Evolutionary conservation across 2,888 invertebrate species (phyloP).

Genomic region (Epicampocera succincta): DNA sequence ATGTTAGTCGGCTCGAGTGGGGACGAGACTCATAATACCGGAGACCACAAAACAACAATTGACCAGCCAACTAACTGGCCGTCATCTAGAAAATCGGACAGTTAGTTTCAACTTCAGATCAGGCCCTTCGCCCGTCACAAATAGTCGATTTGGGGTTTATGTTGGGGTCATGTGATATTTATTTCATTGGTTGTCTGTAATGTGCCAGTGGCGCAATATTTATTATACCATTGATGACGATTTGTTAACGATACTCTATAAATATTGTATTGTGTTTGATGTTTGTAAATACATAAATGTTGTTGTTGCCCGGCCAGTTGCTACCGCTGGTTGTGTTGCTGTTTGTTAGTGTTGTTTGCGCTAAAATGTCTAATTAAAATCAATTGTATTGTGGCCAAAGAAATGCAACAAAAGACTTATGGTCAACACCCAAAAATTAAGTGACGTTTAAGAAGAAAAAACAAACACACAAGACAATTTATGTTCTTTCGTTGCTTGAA

Average conservation of each 20-base stretch:
- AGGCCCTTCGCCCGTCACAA: constrained; percentile 37
- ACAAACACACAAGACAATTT: constrained; percentile 24
- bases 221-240: constrained; percentile 68
- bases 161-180: constrained; percentile 67
- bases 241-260: constrained; percentile 69
- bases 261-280: constrained; percentile 56
- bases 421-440: constrained; percentile 47
- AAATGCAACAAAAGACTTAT: constrained; percentile 52
- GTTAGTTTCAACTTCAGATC: constrained; percentile 3
- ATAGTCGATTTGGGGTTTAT: constrained; percentile 44
- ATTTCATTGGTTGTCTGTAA: constrained; percentile 65
- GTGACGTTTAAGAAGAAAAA: constrained; percentile 26
- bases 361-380: constrained; percentile 67
- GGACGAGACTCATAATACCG: constrained; percentile 58
- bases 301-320: constrained; percentile 4
- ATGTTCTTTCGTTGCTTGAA: not conserved
- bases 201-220: constrained; percentile 64
- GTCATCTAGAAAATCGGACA: constrained; percentile 13
- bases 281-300: constrained; percentile 9
- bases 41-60: constrained; percentile 40
- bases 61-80: constrained; percentile 9
- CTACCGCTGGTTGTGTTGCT: constrained; percentile 2
- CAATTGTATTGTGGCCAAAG: constrained; percentile 61
- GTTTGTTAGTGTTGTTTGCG: constrained; percentile 22
- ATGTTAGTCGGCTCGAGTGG: constrained; percentile 42